Evolutionary conservation across 2,113 vertebrate genomes (phyloP).

Genomic region (Brienomyrus longianalis): DNA sequence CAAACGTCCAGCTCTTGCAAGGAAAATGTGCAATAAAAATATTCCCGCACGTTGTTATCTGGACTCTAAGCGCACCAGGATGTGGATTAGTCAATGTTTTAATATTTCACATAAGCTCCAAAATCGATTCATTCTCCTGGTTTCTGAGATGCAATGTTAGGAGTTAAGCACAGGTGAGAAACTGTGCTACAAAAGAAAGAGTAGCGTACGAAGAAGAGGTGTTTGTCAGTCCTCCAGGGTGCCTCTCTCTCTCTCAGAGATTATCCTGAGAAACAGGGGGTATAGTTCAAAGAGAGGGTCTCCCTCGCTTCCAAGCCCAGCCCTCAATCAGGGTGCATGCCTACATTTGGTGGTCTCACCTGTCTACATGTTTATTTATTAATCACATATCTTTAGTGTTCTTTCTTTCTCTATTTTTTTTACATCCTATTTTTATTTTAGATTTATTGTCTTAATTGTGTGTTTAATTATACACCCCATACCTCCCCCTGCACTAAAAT

Average conservation of each 20-base stretch:
- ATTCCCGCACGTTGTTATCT: conserved; percentile 31
- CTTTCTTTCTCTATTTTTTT: not conserved
- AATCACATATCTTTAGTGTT: not conserved
- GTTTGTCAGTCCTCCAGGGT: not conserved
- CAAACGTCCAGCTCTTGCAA: conserved; percentile 27
- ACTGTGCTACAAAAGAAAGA: not conserved
- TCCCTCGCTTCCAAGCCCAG: not conserved
- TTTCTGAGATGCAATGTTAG: not conserved
- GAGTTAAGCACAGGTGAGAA: not conserved
- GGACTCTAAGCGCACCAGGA: conserved; percentile 13
- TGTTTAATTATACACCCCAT: not conserved
- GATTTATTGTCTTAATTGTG: not conserved
- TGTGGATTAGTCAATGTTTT: not conserved
- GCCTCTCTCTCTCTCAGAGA: not conserved
- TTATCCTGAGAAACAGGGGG: not conserved
- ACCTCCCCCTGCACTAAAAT: not conserved
- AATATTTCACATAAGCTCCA: not conserved
- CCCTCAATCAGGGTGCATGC: not conserved
- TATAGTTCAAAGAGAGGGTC: not conserved
- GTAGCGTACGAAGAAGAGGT: not conserved
- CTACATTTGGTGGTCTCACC: not conserved
- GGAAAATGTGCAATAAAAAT: conserved; percentile 16
- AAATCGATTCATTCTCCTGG: too few relatives aligned
- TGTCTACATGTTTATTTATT: not conserved
- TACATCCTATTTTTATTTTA: not conserved